Evolutionary conservation across 2,888 invertebrate genomes (phyloP).

Genomic region (Drosophila neonasuta): DNA sequence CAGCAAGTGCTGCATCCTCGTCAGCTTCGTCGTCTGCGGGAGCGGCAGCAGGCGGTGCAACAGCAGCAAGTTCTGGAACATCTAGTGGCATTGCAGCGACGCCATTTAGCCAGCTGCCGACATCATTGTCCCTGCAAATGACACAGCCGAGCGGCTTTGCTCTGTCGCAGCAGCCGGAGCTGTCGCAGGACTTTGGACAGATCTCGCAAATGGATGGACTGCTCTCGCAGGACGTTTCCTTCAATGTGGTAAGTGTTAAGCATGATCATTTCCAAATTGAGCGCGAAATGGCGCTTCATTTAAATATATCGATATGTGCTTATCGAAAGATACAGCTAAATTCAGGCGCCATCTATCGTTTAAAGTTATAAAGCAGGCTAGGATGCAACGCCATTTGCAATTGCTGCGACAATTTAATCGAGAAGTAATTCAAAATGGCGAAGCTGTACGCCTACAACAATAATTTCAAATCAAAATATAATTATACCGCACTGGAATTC

Average conservation of each 20-base stretch:
- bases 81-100: conserved; percentile 35
- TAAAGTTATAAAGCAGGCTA: too few species aligned
- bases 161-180: conserved; percentile 85
- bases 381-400: too few species aligned
- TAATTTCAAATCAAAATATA: too few species aligned
- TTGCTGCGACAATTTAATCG: too few species aligned
- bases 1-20: background rate
- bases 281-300: too few species aligned
- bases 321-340: too few species aligned
- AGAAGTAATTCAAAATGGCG: too few species aligned
- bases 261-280: too few species aligned
- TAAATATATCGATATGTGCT: background rate
- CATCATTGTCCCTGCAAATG: conserved; percentile 86
- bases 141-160: conserved; percentile 86
- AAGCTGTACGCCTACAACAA: too few species aligned
- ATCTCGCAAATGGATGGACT: conserved; percentile 96
- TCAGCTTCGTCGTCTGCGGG: background rate
- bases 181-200: conserved; percentile 82
- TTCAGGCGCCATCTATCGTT: too few species aligned
- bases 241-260: conserved; percentile 72
- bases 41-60: background rate
- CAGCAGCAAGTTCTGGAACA: background rate
- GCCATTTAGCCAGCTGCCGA: conserved; percentile 87
- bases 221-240: conserved; percentile 90
- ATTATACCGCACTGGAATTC: too few species aligned